These are phyloP conservation scores for Panthera uncia DNA, from an alignment of 2,113 vertebrate species.

Conservation along the genomic window DNA sequence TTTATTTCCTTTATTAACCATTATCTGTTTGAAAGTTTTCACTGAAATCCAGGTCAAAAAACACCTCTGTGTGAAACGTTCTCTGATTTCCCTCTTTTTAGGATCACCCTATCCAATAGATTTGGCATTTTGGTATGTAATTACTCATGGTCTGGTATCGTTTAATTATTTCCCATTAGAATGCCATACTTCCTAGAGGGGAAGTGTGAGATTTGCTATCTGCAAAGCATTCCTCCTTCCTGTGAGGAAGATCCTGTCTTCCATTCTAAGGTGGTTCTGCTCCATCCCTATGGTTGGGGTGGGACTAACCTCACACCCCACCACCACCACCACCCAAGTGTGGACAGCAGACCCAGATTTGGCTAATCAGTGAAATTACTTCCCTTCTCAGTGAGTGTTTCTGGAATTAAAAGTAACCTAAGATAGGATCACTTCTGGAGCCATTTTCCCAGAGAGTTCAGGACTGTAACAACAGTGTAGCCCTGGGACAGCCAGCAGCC, in stretches of 20 bases:
- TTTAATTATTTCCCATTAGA: neutral
- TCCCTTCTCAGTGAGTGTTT: neutral
- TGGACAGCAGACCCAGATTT: neutral
- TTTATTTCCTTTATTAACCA: neutral
- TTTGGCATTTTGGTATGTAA: neutral
- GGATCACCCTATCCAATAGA: neutral
- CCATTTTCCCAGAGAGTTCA: neutral
- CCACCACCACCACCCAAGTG: neutral
- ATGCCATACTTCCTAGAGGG: neutral
- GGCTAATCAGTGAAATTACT: neutral
- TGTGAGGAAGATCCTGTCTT: neutral
- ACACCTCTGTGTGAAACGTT: neutral
- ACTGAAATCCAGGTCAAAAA: neutral
- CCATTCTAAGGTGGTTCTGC: neutral
- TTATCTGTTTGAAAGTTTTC: neutral
- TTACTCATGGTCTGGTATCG: neutral
- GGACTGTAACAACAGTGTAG: neutral
- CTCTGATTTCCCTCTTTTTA: neutral
- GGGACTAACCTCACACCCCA: neutral
- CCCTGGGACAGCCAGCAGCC: neutral
- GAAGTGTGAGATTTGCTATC: neutral
- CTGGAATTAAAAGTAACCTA: neutral
- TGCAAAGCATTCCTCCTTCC: neutral
- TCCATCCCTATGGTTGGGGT: neutral
- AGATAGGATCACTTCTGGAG: neutral